These are phyloP conservation scores for Hydrotaea cyrtoneurina DNA, from an alignment of 2,888 invertebrate species.

Conservation along the genomic window DNA sequence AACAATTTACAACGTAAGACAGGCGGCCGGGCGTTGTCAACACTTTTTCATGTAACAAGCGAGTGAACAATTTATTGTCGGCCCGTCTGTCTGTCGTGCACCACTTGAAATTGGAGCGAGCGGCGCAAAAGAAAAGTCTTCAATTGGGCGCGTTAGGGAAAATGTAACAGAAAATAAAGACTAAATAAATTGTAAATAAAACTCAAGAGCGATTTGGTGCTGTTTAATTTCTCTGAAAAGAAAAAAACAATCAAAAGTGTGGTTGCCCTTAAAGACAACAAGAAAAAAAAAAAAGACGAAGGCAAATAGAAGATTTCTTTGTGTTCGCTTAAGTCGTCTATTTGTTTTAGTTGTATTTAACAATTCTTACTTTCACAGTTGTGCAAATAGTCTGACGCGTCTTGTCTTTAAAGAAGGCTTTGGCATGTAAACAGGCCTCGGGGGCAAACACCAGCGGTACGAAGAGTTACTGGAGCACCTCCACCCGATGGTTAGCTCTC, in stretches of 20 bases:
- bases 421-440: background rate
- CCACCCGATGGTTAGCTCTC: background rate
- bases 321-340: background rate
- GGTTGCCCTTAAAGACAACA: constrained; percentile 15
- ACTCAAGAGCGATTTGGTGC: constrained; percentile 17
- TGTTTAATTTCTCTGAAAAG: constrained; percentile 34
- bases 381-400: background rate
- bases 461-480: background rate
- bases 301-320: constrained; percentile 41
- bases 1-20: constrained; percentile 43
- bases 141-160: background rate
- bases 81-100: background rate
- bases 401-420: constrained; percentile 6
- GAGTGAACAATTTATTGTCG: constrained; percentile 50
- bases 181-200: constrained; percentile 58
- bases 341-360: constrained; percentile 19
- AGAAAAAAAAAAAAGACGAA: background rate
- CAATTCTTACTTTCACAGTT: background rate
- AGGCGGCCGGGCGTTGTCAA: constrained; percentile 60
- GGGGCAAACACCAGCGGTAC: background rate
- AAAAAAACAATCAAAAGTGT: constrained; percentile 44
- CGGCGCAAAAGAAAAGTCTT: background rate
- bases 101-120: constrained; percentile 53
- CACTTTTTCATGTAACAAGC: constrained; percentile 47
- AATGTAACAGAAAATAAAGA: background rate